These are phyloP conservation scores for Drosophila picticornis DNA, from an alignment of 2,888 invertebrate genomes.

Conservation along the genomic window DNA sequence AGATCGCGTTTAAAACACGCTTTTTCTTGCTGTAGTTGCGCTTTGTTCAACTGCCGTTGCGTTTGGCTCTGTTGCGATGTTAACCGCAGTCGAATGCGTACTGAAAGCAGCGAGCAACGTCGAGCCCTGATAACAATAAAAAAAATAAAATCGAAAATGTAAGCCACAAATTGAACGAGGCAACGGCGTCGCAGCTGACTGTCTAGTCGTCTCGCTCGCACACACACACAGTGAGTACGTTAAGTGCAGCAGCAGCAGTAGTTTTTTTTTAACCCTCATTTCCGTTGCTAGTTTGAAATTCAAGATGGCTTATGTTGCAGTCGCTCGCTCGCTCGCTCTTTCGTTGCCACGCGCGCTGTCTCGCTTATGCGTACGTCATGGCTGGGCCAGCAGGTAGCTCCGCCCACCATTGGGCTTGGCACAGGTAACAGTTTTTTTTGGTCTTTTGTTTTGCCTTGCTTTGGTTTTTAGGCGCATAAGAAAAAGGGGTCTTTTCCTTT, in stretches of 20 bases:
- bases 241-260: slow-evolving; percentile 4
- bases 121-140: slow-evolving; percentile 66
- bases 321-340: slow-evolving; percentile 35
- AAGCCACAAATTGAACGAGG: background rate
- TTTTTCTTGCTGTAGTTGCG: slow-evolving; percentile 14
- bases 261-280: slow-evolving; percentile 70
- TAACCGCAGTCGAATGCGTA: slow-evolving; percentile 68
- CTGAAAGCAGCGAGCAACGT: slow-evolving; percentile 63
- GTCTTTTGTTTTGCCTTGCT: background rate
- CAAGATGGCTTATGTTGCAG: slow-evolving; percentile 79
- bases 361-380: slow-evolving; percentile 34
- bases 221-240: slow-evolving; percentile 15
- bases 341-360: slow-evolving; percentile 7
- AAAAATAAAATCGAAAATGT: slow-evolving; percentile 35
- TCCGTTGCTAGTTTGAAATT: slow-evolving; percentile 69
- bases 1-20: slow-evolving; percentile 26
- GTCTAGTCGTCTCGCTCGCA: slow-evolving; percentile 52
- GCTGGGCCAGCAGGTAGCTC: slow-evolving; percentile 52
- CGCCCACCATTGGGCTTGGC: slow-evolving; percentile 49
- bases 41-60: slow-evolving; percentile 59
- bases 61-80: slow-evolving; percentile 63
- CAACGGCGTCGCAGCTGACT: slow-evolving; percentile 19
- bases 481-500: slow-evolving; percentile 59
- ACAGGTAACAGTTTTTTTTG: slow-evolving; percentile 49
- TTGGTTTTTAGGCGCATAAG: slow-evolving; percentile 16